Evolutionary conservation across 2,888 invertebrate species (phyloP).

Genomic region (Thereva unica): DNA sequence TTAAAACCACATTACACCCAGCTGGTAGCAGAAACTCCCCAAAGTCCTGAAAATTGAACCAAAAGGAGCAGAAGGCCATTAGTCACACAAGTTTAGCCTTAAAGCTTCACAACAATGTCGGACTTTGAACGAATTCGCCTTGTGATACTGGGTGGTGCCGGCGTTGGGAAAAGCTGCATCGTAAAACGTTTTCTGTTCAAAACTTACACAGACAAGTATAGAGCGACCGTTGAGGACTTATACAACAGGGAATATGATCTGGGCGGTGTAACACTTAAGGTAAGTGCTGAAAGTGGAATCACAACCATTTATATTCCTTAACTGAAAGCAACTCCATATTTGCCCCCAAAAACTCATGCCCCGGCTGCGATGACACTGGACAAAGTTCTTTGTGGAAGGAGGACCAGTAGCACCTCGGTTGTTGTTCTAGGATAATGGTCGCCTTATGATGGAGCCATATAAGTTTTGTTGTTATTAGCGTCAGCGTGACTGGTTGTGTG

Average conservation of each 20-base stretch:
- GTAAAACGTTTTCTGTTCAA: constrained; percentile 79
- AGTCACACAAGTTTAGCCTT: too few relatives aligned
- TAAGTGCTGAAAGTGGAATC: constrained; percentile 49
- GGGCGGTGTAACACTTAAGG: constrained; percentile 75
- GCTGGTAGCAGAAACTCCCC: too few relatives aligned
- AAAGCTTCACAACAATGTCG: constrained; percentile 60
- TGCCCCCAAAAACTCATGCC: neutral
- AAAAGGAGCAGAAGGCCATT: too few relatives aligned
- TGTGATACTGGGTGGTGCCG: constrained; percentile 80
- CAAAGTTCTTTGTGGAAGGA: too few relatives aligned
- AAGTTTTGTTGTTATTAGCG: too few relatives aligned
- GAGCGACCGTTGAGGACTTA: constrained; percentile 85
- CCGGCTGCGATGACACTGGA: neutral
- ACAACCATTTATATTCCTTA: constrained; percentile 5
- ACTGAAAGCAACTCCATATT: neutral
- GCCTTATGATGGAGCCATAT: too few relatives aligned
- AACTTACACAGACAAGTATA: constrained; percentile 78
- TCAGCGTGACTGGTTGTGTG: too few relatives aligned
- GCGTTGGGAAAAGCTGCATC: constrained; percentile 85
- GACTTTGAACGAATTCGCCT: constrained; percentile 80
- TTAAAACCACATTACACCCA: too few relatives aligned
- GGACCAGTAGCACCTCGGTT: too few relatives aligned
- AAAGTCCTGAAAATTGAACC: too few relatives aligned
- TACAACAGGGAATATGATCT: constrained; percentile 83
- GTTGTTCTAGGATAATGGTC: too few relatives aligned